A percentile compares a stretch with the other conserved stretches of the same genome.
phyloP scores from a whole-genome alignment of 2,888 invertebrate genomes.

The Aproaerema taeniolella region DNA sequence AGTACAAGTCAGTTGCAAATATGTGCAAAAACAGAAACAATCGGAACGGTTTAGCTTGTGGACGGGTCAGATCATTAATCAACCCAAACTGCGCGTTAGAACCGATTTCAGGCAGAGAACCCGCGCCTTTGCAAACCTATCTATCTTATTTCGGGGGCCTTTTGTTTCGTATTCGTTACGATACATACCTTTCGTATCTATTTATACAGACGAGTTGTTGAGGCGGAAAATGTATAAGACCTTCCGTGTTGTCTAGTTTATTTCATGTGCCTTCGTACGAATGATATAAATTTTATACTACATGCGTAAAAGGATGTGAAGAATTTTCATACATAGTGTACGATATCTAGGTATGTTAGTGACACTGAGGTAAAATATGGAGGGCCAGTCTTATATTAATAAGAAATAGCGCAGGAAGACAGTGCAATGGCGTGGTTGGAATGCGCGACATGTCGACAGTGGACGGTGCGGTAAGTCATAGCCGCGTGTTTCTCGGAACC shows the following conservation, averaged over 20 bases:
- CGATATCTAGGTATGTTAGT: no score
- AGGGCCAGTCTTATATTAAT: no score
- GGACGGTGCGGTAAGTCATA: constrained; percentile 18
- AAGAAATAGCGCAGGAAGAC: no score
- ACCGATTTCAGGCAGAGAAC: constrained; percentile 16
- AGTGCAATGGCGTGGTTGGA: constrained; percentile 34
- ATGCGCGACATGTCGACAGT: constrained; percentile 32
- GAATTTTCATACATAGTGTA: neutral
- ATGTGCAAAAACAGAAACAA: constrained; percentile 18
- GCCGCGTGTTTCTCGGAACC: constrained; percentile 47
- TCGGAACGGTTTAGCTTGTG: constrained; percentile 21
- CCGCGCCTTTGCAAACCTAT: constrained; percentile 17
- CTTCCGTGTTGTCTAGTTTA: neutral
- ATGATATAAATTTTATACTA: no score
- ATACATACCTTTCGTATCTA: neutral
- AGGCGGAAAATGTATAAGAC: neutral
- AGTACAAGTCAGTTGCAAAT: constrained; percentile 8
- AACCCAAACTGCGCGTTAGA: constrained; percentile 23
- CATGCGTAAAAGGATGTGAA: neutral
- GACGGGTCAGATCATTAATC: constrained; percentile 29
- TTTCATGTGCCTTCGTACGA: constrained; percentile 1
- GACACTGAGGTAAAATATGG: no score
- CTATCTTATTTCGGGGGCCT: constrained; percentile 14
- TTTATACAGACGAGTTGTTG: neutral
- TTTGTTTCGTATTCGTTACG: constrained; percentile 13